Conservation (phyloP, 2,113 vertebrate genomes). For the Heterotis niloticus region DNA sequence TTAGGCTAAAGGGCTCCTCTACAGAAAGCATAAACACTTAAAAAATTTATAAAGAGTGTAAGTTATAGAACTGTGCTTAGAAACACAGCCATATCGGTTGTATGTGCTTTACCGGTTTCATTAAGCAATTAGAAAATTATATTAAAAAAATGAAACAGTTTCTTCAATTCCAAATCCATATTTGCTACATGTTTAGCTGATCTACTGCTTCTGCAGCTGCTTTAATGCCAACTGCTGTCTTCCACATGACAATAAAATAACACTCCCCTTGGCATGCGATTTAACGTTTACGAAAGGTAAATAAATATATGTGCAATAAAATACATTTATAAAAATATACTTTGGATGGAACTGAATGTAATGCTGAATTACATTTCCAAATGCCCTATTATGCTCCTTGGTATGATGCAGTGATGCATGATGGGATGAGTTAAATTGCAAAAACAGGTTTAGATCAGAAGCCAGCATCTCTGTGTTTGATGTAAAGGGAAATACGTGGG, state of each 20-base stretch:
- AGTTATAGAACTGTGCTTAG: not conserved
- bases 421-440: not conserved
- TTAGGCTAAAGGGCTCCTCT: slow-evolving; percentile 7
- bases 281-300: not conserved
- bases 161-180: not conserved
- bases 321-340: no score
- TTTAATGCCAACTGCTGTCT: not conserved
- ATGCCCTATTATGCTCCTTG: not conserved
- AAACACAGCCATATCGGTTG: not conserved
- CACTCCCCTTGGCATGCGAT: not conserved
- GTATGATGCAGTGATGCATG: not conserved
- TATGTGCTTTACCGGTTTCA: not conserved
- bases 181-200: not conserved
- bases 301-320: not conserved
- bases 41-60: slow-evolving; percentile 16
- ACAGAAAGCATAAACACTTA: slow-evolving; percentile 8
- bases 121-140: slow-evolving; percentile 7
- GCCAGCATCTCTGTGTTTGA: not conserved
- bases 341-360: no score
- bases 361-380: not conserved
- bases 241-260: not conserved
- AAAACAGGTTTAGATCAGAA: not conserved
- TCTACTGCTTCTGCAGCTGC: not conserved
- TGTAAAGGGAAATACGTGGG: not conserved
- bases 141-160: not conserved